Evolutionary conservation across 2,888 invertebrate species (phyloP), one percentile per base, ranked within the genome.

Genomic region (Drosophila dives): DNA sequence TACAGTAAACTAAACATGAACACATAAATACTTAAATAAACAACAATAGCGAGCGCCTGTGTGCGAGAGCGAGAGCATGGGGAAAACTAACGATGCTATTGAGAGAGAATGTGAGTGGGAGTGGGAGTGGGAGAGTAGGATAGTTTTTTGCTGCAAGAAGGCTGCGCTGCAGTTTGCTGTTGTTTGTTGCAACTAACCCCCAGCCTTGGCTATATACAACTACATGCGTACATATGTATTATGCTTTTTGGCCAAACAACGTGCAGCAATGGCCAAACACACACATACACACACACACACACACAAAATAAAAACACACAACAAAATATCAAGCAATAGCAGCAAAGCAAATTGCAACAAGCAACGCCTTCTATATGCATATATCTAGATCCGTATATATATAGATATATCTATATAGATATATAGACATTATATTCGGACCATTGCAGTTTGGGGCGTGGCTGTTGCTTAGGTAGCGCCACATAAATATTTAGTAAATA

Each of bases 21-120:
- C 89, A 86, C 86, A 86, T 88, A 86, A 86, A 85, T 89, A 89
- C 87, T 87, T 87, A 87, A 87, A 89, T 87, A 87, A 87, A 87
- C 87, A 87, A 87, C 89, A 87, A 89, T 87, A 87, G 87, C 56
- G 75, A 54, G 65, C 56, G 56, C 48, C 64, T 23, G 55, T 36
- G 79, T 17, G 59, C 32, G 54, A 66, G 55, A 50, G 53, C 53
- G 59, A 36, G 45, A 51, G 73, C 17, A 20, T 32, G 59, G 12
- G 50, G 42, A 49, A 33, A 26, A 49, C 55, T 32, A 55, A 34
- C 40, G 45, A 40, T n/a, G 45, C 34, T 40, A 55, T 33, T 68
- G 54, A 55, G 12, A 56, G 40, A 55, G 23, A 34, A 51, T 2
- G 23, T 8, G 26, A 6, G 55, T 17, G 29, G 5, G 51, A 71